These are phyloP conservation scores for Drosophila neocordata DNA, from an alignment of 1,140 invertebrate species.

Conservation along the genomic window DNA sequence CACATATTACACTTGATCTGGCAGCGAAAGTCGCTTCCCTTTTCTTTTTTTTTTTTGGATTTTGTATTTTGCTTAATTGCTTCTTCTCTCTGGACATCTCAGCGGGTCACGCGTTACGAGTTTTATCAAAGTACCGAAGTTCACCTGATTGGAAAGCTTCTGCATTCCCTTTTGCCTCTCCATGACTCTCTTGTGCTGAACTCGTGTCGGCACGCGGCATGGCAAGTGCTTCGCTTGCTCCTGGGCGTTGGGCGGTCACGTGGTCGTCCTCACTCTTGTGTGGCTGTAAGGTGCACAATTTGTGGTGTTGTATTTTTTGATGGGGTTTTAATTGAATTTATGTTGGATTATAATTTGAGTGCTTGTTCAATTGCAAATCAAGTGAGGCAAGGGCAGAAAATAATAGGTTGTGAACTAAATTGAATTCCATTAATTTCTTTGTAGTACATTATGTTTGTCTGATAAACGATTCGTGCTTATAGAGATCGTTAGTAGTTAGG, in stretches of 20 bases:
- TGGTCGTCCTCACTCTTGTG: slow-evolving; percentile 28
- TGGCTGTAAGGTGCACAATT: slow-evolving; percentile 42
- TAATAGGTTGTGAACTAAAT: slow-evolving; percentile 10
- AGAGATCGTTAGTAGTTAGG: not conserved
- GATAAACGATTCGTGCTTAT: not conserved
- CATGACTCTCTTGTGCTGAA: slow-evolving; percentile 31
- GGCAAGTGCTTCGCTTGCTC: slow-evolving; percentile 45
- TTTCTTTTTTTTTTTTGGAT: slow-evolving; percentile 5
- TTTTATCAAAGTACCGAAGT: slow-evolving; percentile 36
- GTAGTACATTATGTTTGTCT: not conserved
- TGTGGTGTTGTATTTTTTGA: slow-evolving; percentile 31
- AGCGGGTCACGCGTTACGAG: slow-evolving; percentile 54
- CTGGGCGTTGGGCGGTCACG: slow-evolving; percentile 60
- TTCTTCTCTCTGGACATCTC: slow-evolving; percentile 28
- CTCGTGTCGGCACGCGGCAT: slow-evolving; percentile 52
- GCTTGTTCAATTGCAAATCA: slow-evolving; percentile 27
- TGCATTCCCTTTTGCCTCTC: not conserved
- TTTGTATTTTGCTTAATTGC: slow-evolving; percentile 60
- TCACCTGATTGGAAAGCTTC: slow-evolving; percentile 66
- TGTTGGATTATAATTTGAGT: slow-evolving; percentile 55
- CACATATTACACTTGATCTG: slow-evolving; percentile 24
- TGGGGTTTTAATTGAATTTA: slow-evolving; percentile 59
- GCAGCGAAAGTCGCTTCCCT: slow-evolving; percentile 50
- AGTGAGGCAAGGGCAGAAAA: not conserved
- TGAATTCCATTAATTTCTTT: slow-evolving; percentile 22